phyloP scores from a whole-genome alignment of 2,888 invertebrate species.

The Chymomyza fuscimana region DNA sequence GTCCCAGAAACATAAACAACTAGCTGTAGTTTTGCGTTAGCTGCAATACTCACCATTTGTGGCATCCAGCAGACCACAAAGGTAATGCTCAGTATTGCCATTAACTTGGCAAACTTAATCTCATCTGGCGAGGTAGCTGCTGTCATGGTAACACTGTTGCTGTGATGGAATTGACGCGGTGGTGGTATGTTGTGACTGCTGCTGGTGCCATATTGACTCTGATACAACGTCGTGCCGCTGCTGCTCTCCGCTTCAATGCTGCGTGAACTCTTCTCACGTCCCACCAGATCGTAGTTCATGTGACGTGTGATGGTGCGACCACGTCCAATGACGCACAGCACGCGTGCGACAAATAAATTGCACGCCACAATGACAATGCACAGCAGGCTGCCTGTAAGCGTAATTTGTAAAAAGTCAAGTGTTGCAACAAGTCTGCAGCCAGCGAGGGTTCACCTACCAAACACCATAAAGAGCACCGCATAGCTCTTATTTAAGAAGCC shows the following conservation, averaged over 20 bases:
- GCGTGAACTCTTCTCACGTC: slow-evolving; percentile 70
- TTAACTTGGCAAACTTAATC: slow-evolving; percentile 90
- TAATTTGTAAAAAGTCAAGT: background rate
- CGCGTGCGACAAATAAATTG: slow-evolving; percentile 90
- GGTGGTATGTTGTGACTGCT: slow-evolving; percentile 44
- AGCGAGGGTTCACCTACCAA: slow-evolving; percentile 82
- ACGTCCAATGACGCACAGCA: slow-evolving; percentile 82
- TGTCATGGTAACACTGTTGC: slow-evolving; percentile 74
- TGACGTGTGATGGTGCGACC: slow-evolving; percentile 76
- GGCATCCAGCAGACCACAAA: slow-evolving; percentile 94
- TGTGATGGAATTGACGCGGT: slow-evolving; percentile 65
- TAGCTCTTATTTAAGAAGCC: slow-evolving; percentile 85
- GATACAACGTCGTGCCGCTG: slow-evolving; percentile 74
- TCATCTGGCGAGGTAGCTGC: slow-evolving; percentile 85
- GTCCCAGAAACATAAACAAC: slow-evolving; percentile 42
- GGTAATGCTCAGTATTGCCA: slow-evolving; percentile 90
- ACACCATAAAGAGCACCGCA: slow-evolving; percentile 87
- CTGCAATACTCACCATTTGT: slow-evolving; percentile 85
- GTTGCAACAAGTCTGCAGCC: background rate
- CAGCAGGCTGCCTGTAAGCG: slow-evolving; percentile 84
- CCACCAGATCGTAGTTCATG: slow-evolving; percentile 76
- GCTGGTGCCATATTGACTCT: slow-evolving; percentile 50
- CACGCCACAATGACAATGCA: slow-evolving; percentile 89
- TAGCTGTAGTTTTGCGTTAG: background rate
- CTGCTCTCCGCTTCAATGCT: slow-evolving; percentile 70